These are phyloP conservation scores for Lagodon rhomboides DNA, from an alignment of 2,797 vertebrate genomes.

Conservation along the genomic window DNA sequence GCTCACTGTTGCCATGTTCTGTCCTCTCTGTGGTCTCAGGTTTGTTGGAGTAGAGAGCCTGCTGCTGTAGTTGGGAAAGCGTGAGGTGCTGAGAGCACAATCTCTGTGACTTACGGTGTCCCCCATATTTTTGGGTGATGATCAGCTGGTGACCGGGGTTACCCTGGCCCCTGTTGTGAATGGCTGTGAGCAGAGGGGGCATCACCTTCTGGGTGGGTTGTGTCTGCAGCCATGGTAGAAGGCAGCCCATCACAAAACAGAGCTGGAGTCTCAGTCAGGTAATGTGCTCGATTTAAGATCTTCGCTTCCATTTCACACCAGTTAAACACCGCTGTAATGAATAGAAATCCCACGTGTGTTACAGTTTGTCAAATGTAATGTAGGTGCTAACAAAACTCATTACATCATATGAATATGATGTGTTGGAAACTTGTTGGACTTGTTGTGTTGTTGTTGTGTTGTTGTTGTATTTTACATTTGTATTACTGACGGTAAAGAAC, in stretches of 20 bases:
- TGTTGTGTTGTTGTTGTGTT: no score
- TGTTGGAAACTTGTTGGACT: no score
- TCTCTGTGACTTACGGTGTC: constrained; percentile 16
- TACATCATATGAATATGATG: no score
- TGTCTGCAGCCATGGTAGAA: constrained; percentile 75
- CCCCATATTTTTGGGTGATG: constrained; percentile 61
- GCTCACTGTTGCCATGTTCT: background rate
- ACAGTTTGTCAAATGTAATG: no score
- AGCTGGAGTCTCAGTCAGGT: constrained; percentile 81
- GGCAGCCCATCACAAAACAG: constrained; percentile 64
- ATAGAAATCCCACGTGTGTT: no score
- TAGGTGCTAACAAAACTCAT: no score
- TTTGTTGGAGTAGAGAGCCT: background rate
- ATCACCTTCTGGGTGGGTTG: constrained; percentile 83
- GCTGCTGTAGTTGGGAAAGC: constrained; percentile 13
- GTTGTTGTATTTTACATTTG: no score
- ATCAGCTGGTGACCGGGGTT: constrained; percentile 67
- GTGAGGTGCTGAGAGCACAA: background rate
- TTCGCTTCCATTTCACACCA: background rate
- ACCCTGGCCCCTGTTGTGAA: constrained; percentile 75
- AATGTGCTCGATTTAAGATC: constrained; percentile 17
- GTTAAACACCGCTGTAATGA: no score
- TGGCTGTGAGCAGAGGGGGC: constrained; percentile 86
- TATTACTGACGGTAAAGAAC: no score
- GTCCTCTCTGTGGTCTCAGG: constrained; percentile 28